phyloP scores from a whole-genome alignment of 1,140 invertebrate species.

The Papilio polyxenes region DNA sequence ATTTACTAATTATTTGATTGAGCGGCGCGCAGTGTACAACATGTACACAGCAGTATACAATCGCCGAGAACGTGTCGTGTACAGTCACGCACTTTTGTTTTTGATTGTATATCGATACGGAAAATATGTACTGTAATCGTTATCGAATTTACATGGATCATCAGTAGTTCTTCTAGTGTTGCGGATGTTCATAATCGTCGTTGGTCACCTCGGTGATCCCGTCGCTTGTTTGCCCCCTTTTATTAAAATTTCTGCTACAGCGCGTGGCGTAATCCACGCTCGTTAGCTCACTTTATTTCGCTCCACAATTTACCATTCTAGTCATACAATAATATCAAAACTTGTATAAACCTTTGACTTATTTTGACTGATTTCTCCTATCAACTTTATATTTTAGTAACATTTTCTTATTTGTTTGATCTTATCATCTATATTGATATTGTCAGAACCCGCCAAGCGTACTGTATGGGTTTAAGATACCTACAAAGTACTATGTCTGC shows the following conservation, averaged over 20 bases:
- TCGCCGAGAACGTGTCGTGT: background rate
- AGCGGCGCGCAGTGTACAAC: conserved; percentile 36
- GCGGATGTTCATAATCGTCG: too few relatives aligned
- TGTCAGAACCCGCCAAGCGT: background rate
- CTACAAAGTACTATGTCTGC: background rate
- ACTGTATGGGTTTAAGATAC: background rate
- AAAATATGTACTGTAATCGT: background rate
- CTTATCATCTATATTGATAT: background rate
- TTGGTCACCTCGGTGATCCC: too few relatives aligned
- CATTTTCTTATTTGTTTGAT: background rate
- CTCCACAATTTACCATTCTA: too few relatives aligned
- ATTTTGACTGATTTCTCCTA: background rate
- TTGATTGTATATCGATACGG: background rate
- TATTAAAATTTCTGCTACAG: background rate
- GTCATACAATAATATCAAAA: too few relatives aligned
- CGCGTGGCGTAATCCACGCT: background rate
- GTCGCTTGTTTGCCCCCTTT: too few relatives aligned
- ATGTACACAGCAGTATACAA: background rate
- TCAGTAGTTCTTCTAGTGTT: too few relatives aligned
- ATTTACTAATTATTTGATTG: conserved; percentile 68
- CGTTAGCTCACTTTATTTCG: background rate
- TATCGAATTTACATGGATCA: background rate
- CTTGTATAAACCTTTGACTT: too few relatives aligned
- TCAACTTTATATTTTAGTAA: too few relatives aligned
- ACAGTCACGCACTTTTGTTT: background rate